Base-by-base conservation (phyloP, 1,140 invertebrate genomes). In the Drosophila kohkoa region DNA sequence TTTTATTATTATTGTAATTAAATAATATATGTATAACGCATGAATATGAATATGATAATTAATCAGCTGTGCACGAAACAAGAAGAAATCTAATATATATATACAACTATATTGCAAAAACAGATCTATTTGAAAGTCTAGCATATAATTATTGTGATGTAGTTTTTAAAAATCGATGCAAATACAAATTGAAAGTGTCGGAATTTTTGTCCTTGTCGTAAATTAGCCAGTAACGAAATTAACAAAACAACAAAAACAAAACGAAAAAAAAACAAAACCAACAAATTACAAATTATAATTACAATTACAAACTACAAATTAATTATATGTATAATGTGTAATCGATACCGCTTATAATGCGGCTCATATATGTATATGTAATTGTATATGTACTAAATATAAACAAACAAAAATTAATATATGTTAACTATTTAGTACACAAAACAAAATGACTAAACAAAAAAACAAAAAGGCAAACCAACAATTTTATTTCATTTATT, bases 131-230 rank as follows among this genome's bases (percentile, higher is more conserved):
- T 74, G 45, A 81, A 81, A 71, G 79, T 82, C 72, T 91, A 91
- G 90, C 82, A 91, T 91, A 79, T 91, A 91, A 91, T 91, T 90
- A 91, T 91, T 91, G 90, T 91, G 90, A 91, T 91, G 90, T 91
- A 91, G 90, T 90, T 90, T 85, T 88, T 81, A 91, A 90, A 25
- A 86, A 81, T 66, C 64, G 58, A 71, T 83, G 72, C 57, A 60
- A 77, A 76, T 16, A 79, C 46, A 66, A 65, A 63, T 68, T 73
- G 35, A 77, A 72, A 55, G 49, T 64, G 55, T 46, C 71, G 72
- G 43, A 77, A 77, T 75, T 81, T 82, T 81, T 81, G 75, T 74
- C 75, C 74, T 78, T 66, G 70, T 76, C 63, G 70, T 66, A 80
- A 25, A 89, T 88, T 66, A 74, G 79, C 73, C 45, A 32, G 62